phyloP scores from a whole-genome alignment of 2,888 invertebrate genomes.

The Drosophila paramelanica region DNA sequence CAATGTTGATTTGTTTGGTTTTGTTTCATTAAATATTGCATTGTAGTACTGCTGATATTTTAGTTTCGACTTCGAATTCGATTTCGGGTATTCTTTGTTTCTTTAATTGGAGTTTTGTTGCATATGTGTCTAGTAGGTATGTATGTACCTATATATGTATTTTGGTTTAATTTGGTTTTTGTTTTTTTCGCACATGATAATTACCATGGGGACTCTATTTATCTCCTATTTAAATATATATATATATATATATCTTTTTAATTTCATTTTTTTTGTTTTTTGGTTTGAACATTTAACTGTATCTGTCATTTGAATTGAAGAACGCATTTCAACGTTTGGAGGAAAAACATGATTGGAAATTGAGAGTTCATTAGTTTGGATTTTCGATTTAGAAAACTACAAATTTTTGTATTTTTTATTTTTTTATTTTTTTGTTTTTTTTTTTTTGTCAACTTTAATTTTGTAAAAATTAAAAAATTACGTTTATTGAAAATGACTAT shows the following conservation, averaged over 20 bases:
- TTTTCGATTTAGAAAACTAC: slow-evolving; percentile 74
- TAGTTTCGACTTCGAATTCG: slow-evolving; percentile 47
- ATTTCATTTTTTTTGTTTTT: slow-evolving; percentile 29
- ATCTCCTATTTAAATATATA: slow-evolving; percentile 41
- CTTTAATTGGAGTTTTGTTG: slow-evolving; percentile 30
- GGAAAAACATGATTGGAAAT: slow-evolving; percentile 70
- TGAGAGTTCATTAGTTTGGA: slow-evolving; percentile 50
- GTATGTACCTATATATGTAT: slow-evolving; percentile 35
- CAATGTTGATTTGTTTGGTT: slow-evolving; percentile 45
- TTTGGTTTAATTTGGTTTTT: slow-evolving; percentile 25
- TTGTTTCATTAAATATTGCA: slow-evolving; percentile 59
- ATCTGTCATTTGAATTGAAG: slow-evolving; percentile 49
- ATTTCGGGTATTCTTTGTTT: slow-evolving; percentile 14
- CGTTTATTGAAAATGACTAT: slow-evolving; percentile 77
- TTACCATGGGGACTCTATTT: slow-evolving; percentile 44
- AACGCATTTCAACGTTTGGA: slow-evolving; percentile 48
- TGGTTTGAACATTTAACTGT: slow-evolving; percentile 60
- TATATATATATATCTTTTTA: slow-evolving; percentile 20
- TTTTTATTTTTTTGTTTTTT: slow-evolving; percentile 34
- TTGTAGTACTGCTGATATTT: slow-evolving; percentile 71
- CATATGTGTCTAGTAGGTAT: slow-evolving; percentile 43
- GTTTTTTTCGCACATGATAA: slow-evolving; percentile 18
- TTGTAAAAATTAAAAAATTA: slow-evolving; percentile 81
- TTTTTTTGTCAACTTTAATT: slow-evolving; percentile 69
- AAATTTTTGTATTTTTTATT: slow-evolving; percentile 53